Evolutionary conservation across 1,140 invertebrate species (phyloP).

Genomic region (Lithobius niger): DNA sequence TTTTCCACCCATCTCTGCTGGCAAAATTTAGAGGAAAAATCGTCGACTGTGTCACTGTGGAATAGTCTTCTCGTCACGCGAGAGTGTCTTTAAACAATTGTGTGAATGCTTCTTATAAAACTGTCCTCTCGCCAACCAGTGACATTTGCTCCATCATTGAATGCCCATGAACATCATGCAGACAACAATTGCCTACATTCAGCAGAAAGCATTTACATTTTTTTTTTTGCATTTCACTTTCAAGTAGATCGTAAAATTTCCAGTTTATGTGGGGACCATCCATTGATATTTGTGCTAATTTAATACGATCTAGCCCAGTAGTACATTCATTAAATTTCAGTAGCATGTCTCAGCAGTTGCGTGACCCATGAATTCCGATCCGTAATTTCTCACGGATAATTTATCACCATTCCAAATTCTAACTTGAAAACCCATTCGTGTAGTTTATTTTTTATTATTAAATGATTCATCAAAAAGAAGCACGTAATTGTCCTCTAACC

Average conservation of each 20-base stretch:
- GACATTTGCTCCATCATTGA: neutral
- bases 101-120: neutral
- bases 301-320: constrained; percentile 10
- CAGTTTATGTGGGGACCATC: constrained; percentile 23
- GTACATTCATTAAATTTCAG: constrained; percentile 12
- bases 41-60: neutral
- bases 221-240: constrained; percentile 9
- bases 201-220: neutral
- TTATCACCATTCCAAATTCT: constrained; percentile 15
- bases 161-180: constrained; percentile 10
- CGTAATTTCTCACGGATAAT: constrained; percentile 12
- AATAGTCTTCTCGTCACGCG: neutral
- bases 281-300: constrained; percentile 21
- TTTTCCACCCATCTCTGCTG: neutral
- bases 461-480: constrained; percentile 19
- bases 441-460: constrained; percentile 15
- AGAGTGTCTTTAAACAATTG: too few species aligned
- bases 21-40: constrained; percentile 4
- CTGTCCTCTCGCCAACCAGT: neutral
- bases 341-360: constrained; percentile 19
- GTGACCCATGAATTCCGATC: constrained; percentile 16
- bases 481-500: neutral
- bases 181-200: constrained; percentile 5
- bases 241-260: constrained; percentile 14
- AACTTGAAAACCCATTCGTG: constrained; percentile 17